phyloP scores from a whole-genome alignment of 2,113 vertebrate genomes.

The Microcebus jonahi region DNA sequence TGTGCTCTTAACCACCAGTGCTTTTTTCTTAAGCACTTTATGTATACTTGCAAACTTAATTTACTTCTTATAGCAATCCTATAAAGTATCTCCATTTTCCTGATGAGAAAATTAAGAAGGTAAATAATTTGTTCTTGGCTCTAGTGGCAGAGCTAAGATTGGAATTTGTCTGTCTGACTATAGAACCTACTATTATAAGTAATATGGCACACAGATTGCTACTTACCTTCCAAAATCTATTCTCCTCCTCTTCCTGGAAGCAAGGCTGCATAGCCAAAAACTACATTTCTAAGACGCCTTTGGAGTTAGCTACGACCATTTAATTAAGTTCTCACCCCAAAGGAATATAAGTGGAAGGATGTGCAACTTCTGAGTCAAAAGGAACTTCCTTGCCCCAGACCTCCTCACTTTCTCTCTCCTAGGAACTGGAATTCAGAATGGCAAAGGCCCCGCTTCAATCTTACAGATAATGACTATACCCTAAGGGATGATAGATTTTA shows the following conservation, averaged over 20 bases:
- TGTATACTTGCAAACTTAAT: neutral
- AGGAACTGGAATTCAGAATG: neutral
- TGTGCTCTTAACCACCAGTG: too few species aligned
- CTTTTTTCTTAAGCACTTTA: neutral
- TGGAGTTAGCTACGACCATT: neutral
- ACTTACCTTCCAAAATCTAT: neutral
- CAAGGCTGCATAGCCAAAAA: neutral
- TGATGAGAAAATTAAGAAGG: neutral
- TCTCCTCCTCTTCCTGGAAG: neutral
- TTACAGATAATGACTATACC: neutral
- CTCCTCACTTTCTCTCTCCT: neutral
- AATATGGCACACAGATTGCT: neutral
- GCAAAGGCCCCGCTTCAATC: neutral
- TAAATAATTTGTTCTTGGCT: neutral
- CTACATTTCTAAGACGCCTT: neutral
- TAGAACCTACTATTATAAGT: neutral
- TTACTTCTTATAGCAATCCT: neutral
- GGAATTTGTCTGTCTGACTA: neutral
- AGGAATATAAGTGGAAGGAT: neutral
- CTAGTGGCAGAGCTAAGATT: neutral
- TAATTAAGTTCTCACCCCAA: neutral
- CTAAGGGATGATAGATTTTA: neutral
- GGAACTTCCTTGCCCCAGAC: neutral
- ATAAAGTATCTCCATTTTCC: neutral
- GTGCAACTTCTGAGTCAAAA: neutral